Evolutionary conservation across 1,140 invertebrate species (phyloP), one percentile per base, ranked within the genome.

Genomic region (Apis dorsata): DNA sequence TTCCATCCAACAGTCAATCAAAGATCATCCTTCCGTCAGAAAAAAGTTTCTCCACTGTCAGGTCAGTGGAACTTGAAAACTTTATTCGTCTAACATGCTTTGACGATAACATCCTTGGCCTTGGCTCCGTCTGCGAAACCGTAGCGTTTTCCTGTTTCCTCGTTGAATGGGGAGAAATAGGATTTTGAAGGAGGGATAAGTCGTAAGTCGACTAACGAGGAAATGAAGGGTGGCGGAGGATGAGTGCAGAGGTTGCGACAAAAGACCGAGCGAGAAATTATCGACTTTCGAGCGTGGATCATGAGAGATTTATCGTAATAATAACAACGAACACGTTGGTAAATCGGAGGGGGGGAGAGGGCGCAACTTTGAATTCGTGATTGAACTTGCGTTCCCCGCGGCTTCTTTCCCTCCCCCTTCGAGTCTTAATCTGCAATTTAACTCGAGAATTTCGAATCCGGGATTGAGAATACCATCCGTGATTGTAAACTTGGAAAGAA

Each of bases 131-230:
- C 66, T 79, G 78, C 78, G 76, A 72, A 66, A 87, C 62, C 68
- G 71, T 53, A 80, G 76, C 86, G 34, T 80, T 84, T 83, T 84
- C 86, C 70, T 79, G 85, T 87, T 86, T 83, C 85, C 66, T 49
- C 34, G 80, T 55, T 84, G 76, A 87, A 86, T 84, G 73, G 68
- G 73, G 77, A 81, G 79, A 86, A 86, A 87, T 84, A 77, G 77
- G 77, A 86, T 86, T 86, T 75, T 44, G 34, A 0, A 3, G 34
- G 53, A 57, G 57, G 81, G 85, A 86, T 87, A 86, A 87, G 85
- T 87, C 86, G 85, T 84, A 87, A 87, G 72, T 86, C 86, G 81
- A 60, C 74, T 86, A 79, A 86, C 69, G 78, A 78, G 78, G 75
- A 83, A 72, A 83, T 77, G 53, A 66, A 66, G 62, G 83, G 79